Evolutionary conservation across 1,140 invertebrate genomes (phyloP).

Genomic region (Anthonomus grandis): DNA sequence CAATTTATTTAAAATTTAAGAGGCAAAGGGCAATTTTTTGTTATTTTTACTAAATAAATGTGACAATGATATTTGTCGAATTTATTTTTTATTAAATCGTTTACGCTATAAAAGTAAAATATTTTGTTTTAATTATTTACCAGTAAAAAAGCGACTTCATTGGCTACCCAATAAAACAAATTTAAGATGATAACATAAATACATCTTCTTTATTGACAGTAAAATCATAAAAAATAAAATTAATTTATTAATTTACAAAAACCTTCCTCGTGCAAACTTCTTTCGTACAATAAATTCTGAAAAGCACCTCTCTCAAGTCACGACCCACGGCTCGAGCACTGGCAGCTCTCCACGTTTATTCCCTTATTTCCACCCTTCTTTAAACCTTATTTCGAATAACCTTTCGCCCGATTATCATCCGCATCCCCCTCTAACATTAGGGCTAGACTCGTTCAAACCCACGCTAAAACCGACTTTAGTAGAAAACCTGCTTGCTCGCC

Average conservation of each 20-base stretch:
- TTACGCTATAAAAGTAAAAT: no score
- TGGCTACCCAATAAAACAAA: no score
- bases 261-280: neutral
- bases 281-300: constrained; percentile 14
- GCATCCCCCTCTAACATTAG: neutral
- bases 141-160: no score
- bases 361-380: constrained; percentile 29
- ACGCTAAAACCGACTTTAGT: constrained; percentile 11
- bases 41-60: no score
- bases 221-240: no score
- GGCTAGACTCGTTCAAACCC: neutral
- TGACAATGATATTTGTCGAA: no score
- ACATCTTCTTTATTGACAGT: no score
- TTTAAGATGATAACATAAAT: no score
- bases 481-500: constrained; percentile 24
- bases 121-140: no score
- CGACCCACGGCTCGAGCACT: constrained; percentile 13
- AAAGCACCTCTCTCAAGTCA: constrained; percentile 21
- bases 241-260: neutral
- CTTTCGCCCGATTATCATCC: neutral
- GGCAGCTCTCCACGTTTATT: constrained; percentile 18
- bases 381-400: constrained; percentile 19
- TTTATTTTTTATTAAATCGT: no score
- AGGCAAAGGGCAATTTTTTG: no score
- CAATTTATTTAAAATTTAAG: no score